phyloP scores from a whole-genome alignment of 2,797 vertebrate genomes.

The Sebastes matsubarae region DNA sequence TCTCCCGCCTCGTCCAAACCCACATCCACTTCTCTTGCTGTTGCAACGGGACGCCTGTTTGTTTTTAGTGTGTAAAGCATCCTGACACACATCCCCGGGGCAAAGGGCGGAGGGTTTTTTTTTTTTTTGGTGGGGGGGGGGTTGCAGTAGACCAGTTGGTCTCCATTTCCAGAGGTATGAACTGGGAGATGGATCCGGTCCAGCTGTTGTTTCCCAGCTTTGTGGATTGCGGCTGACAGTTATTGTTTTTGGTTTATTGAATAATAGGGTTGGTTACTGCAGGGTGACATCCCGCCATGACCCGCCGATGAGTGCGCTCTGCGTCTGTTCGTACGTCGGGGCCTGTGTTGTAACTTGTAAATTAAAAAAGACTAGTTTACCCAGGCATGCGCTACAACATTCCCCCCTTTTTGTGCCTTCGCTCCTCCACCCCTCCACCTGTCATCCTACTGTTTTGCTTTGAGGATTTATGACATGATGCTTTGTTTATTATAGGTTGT shows the following conservation, averaged over 20 bases:
- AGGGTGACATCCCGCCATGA: conserved; percentile 10
- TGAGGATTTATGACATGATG: conserved; percentile 49
- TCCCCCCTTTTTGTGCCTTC: background rate
- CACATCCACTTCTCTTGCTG: conserved; percentile 69
- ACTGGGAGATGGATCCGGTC: conserved; percentile 27
- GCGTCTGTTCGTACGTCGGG: conserved; percentile 14
- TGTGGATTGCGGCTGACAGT: conserved; percentile 57
- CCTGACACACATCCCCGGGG: conserved; percentile 62
- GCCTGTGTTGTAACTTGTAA: conserved; percentile 30
- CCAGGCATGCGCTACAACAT: background rate
- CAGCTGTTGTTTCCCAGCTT: conserved; percentile 41
- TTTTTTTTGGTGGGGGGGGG: rapidly evolving
- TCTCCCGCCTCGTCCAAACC: conserved; percentile 56
- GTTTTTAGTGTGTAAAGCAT: conserved; percentile 73
- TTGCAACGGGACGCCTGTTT: conserved; percentile 70
- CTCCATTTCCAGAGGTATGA: conserved; percentile 30
- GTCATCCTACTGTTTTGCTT: conserved; percentile 46
- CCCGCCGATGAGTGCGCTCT: conserved; percentile 7
- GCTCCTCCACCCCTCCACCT: conserved; percentile 15
- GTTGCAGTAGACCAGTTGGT: conserved; percentile 36
- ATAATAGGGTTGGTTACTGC: conserved; percentile 48
- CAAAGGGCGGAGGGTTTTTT: conserved; percentile 43
- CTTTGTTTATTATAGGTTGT: conserved; percentile 46
- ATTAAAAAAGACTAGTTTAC: conserved; percentile 25
- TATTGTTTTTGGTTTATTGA: conserved; percentile 61